Evolutionary conservation across 1,140 invertebrate genomes (phyloP), one percentile per base, ranked within the genome.

Genomic region (Aethina tumida): DNA sequence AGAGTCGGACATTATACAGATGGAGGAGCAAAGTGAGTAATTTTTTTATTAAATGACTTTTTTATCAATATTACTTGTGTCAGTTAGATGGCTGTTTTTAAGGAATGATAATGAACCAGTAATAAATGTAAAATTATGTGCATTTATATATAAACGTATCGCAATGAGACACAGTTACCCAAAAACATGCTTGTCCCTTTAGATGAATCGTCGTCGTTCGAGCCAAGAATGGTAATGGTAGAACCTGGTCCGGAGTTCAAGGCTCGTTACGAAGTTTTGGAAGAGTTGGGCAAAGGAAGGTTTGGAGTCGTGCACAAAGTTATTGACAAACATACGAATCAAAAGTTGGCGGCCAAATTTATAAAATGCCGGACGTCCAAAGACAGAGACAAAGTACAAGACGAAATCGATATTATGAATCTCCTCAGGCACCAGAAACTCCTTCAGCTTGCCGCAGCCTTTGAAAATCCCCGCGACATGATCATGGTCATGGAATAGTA

Each of bases 401-500:
- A 91, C 43, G 94, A 97, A 69, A 88, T 97, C 36, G 77, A 80
- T 39, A 84, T 95, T 28, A 96, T 97, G 91, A 92, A 87, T 50
- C 67, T 76, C 8, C 65, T 97, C 26, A 72, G 77, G 27, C 93
- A 97, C 69, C 87, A 89, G 0, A 93, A 92, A 59, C 68, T 97
- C 0, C 69, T 97, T 3, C 81, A 88, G 55, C 63, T 98, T 10
- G 73, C 81, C 2, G 89, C 88, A 22, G 90, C 90, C 14, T 97
- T 83, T 59, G 86, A 93, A 47, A 79, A 77, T 52, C 73, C 78
- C 9, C 73, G 80, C 43, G 88, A 96, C 65, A 85, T 91, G 58
- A 75, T 91, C 17, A 83, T 97, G 69, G 75, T 97, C 13, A 88
- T 88, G 55, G 92, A 97, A 73, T 94, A 90, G 91, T 95, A 71